A percentile compares a stretch with the other conserved stretches of the same genome.
Conservation (phyloP, 2,797 vertebrate genomes). For the Sebastes minor region DNA sequence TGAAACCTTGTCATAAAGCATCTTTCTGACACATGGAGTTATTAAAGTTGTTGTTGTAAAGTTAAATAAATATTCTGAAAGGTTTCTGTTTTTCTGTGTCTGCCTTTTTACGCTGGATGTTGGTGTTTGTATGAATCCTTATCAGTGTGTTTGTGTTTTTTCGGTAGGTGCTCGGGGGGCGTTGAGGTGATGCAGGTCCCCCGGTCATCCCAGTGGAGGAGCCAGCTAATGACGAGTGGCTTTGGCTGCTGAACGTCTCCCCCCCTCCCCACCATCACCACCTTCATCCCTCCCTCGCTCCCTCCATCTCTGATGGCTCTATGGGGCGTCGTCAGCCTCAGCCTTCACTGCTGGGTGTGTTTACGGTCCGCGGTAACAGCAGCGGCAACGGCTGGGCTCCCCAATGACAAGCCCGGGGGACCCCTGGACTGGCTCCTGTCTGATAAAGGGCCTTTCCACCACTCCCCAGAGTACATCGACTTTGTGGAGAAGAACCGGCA, state of each 20-base stretch:
- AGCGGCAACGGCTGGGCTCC: conserved; percentile 83
- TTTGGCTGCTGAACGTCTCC: conserved; percentile 84
- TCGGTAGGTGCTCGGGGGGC: conserved; percentile 86
- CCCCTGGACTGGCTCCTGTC: conserved; percentile 98
- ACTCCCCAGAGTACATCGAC: conserved; percentile 96
- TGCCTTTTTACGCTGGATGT: not conserved
- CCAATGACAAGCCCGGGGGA: conserved; percentile 92
- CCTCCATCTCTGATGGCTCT: conserved; percentile 95
- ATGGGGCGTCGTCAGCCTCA: conserved; percentile 95
- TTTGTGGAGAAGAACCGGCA: conserved; percentile 97
- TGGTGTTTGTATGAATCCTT: not conserved
- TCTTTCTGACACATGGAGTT: not conserved
- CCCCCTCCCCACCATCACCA: not conserved
- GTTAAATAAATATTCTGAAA: not conserved
- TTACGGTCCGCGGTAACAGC: conserved; percentile 54
- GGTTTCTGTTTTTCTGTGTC: not conserved
- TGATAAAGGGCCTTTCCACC: conserved; percentile 98
- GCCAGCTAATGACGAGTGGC: conserved; percentile 88
- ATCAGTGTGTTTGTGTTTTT: conserved; percentile 9
- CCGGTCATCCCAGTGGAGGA: conserved; percentile 88
- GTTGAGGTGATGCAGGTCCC: conserved; percentile 92
- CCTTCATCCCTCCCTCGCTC: conserved; percentile 38
- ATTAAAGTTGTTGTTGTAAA: not conserved
- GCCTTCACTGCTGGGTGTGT: conserved; percentile 91
- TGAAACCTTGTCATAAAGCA: not conserved